Evolutionary conservation across 2,888 invertebrate species (phyloP), one percentile per base, ranked within the genome.

Genomic region (Agrilus mali): DNA sequence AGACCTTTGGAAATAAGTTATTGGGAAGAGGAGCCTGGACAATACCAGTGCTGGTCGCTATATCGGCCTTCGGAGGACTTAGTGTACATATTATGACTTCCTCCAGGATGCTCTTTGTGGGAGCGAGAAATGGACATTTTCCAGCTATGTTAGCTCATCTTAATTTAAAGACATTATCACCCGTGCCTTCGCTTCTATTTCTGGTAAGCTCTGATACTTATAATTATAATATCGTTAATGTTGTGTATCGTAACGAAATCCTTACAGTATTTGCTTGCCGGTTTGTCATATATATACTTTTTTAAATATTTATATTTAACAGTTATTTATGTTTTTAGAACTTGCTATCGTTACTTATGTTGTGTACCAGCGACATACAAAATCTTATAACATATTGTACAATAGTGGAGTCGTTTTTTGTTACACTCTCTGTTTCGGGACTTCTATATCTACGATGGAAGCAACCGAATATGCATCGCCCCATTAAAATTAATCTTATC

Each of bases 51-150:
- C 79, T 95, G 71, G 95, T 96, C 2, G 93, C 94, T 0, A 75
- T 92, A 44, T 94, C 95, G 0, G 86, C 92, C 2, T 79, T 94
- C 59, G 95, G 95, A 45, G 93, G 94, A 2, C 73, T 96, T 4
- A 88, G 92, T 47, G 93, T 95, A 42, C 93, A 93, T 60, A 88
- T 96, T 40, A 93, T 96, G 86, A 86, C 95, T 15, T 90, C 92
- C 7, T 92, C 94, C 2, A 78, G 89, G 49, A 85, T 90, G 81
- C 82, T 89, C 57, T 90, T 88, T 64, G 89, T 88, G 8, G 89
- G 89, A n/a, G 89, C 90, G 1, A 74, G 90, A 47, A 86, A 87
- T 56, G 88, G 89, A 0, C 89, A 90, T 59, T 87, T 90, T 73
- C 90, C 90, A 0, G 75, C 79, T 4, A 68, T 86, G 56, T 67